Evolutionary conservation across 2,888 invertebrate species (phyloP), one percentile per base, ranked within the genome.

Genomic region (Chymomyza amoena): DNA sequence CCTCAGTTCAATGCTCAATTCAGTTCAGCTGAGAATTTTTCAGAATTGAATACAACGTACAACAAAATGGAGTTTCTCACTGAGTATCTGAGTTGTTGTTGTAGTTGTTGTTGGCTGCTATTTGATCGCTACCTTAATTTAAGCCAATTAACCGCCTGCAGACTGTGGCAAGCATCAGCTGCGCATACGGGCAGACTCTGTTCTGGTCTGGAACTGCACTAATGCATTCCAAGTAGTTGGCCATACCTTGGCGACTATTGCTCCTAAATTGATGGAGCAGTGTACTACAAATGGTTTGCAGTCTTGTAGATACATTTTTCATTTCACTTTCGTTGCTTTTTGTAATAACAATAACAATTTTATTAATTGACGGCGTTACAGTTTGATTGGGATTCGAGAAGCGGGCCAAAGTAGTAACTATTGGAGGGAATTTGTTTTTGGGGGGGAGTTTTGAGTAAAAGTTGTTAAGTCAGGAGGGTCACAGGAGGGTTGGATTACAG

Each of bases 41-140:
- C 39, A 45, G 57, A 64, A 39, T 36, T 51, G 18, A 69, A 64
- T n/a, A n/a, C n/a, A 68, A 68, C 66, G 63, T 59, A 56, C 64
- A 25, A 81, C 89, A 88, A 87, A 88, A 88, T 88, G 89, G 88
- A 88, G 89, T 85, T 87, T 61, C 18, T 66, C 62, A 63, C 66
- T 39, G 32, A 56, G 25, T 20, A 56, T 56, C 56, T 57, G 18
- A 66, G 66, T 36, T 54, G 66, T 16, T 45, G 70, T 25, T 66
- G 64, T 15, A 57, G 66, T 45, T 68, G 64, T 7, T 66, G 52
- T 18, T 59, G 59, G 28, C 51, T 84, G 84, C 84, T 79, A 84
- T 84, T 87, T 84, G 89, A 88, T 88, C 86, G 85, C 81, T 89
- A 90, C 91, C 91, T 91, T 91, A 91, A 91, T 91, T 91, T 91